A percentile compares a stretch with the other conserved stretches of the same genome.
Conservation (phyloP, 2,113 vertebrate genomes). For the Salvelinus sp. region DNA sequence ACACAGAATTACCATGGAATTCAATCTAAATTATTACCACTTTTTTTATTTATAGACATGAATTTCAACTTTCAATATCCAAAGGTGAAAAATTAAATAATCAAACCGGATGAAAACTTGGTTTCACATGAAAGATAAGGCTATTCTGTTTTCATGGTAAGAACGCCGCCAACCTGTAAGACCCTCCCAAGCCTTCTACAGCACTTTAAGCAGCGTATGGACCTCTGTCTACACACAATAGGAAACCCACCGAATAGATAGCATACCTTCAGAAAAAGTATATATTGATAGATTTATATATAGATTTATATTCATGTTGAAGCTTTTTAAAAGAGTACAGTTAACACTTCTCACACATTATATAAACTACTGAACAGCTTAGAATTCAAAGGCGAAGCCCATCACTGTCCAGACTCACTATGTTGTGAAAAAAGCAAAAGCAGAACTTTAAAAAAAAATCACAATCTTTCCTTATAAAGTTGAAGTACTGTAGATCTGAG, state of each 20-base stretch:
- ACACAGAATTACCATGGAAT: conserved; percentile 70
- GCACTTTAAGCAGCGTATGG: conserved; percentile 34
- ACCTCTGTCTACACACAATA: conserved; percentile 46
- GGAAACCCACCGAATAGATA: conserved; percentile 65
- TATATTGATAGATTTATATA: conserved; percentile 77
- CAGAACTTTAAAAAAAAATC: conserved; percentile 37
- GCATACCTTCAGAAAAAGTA: conserved; percentile 89
- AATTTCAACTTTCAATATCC: conserved; percentile 65
- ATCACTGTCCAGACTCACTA: conserved; percentile 78
- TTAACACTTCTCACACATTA: conserved; percentile 96
- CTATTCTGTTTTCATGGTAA: conserved; percentile 33
- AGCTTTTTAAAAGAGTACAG: conserved; percentile 97
- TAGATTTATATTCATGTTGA: conserved; percentile 97
- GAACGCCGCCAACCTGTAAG: conserved; percentile 23
- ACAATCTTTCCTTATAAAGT: conserved; percentile 87
- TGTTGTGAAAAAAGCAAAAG: conserved; percentile 28
- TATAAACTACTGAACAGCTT: conserved; percentile 96
- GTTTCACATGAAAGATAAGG: conserved; percentile 60
- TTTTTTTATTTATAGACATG: conserved; percentile 67
- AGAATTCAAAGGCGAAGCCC: conserved; percentile 80
- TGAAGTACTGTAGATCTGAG: conserved; percentile 77
- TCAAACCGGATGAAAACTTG: conserved; percentile 55
- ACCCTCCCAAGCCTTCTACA: conserved; percentile 37
- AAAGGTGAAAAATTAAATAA: conserved; percentile 57
- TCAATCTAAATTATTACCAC: conserved; percentile 65